Base-by-base conservation (phyloP, 1,140 invertebrate genomes). In the Ips typographus region DNA sequence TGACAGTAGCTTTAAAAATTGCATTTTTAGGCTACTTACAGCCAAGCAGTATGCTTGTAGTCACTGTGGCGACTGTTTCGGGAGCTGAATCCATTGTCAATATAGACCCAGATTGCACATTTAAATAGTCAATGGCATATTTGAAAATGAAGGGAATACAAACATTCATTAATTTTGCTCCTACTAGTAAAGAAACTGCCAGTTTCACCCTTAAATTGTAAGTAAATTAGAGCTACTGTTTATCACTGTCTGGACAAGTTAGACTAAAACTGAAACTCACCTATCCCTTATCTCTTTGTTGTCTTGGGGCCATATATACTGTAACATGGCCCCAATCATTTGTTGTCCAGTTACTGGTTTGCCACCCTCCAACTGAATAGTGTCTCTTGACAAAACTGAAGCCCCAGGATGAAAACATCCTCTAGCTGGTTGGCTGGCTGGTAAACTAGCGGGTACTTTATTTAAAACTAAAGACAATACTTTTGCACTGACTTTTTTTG, bases 81-180 rank as follows among this genome's bases (percentile, higher is more conserved):
- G 91, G 87, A 52, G 91, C 87, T 39, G 88, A 88, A 40, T 85
- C 85, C 84, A 93, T 85, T 61, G 85, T 87, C 5, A 93, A 75
- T 0, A 84, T 83, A 40, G 79, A 76, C 5, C 80, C 79, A 8
- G 77, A 75, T 39, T 71, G 65, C 4, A 82, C 73, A 81, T 97
- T 96, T 60, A 99, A 85, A 74, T 88, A 89, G 81, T 99, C 96
- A 56, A 99, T 86, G 1, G 90, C 90, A 81, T 95, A 91, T 82
- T 99, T 98, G 79, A 99, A 98, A 58, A 98, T 83, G 83, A 98
- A 98, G n/a, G 98, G 98, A 3, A 99, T 96, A 71, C 87, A 83
- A 2, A 98, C 94, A 79, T 96, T 99, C 70, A 98, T 78, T 40
- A 95, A 77, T 84, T 97, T 95, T 39, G 94, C 92, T 47, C 90